These are phyloP conservation scores for Lamellibrachia columna DNA, from an alignment of 2,888 invertebrate genomes.

Conservation along the genomic window DNA sequence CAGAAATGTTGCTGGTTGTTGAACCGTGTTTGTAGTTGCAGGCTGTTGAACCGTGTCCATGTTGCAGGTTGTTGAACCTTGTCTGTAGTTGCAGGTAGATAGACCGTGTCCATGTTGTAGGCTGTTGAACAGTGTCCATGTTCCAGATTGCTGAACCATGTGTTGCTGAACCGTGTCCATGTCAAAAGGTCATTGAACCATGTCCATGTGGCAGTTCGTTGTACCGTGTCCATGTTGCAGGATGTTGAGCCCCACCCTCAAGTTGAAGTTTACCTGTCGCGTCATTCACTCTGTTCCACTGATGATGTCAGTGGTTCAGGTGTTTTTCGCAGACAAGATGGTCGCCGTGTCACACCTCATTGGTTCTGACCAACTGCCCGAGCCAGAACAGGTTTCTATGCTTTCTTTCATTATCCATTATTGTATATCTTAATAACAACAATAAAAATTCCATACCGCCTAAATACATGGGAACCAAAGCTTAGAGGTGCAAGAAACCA, in stretches of 20 bases:
- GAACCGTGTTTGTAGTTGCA: neutral
- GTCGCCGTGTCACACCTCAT: slow-evolving; percentile 67
- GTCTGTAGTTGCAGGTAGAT: too few species aligned
- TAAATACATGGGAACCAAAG: too few species aligned
- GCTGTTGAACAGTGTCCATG: neutral
- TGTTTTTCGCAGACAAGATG: slow-evolving; percentile 64
- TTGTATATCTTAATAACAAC: neutral
- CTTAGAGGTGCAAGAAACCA: too few species aligned
- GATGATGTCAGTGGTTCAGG: slow-evolving; percentile 67
- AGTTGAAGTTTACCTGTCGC: slow-evolving; percentile 65
- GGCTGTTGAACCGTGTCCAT: neutral
- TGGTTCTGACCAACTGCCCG: slow-evolving; percentile 67
- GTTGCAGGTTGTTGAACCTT: too few species aligned
- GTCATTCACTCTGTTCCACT: slow-evolving; percentile 67
- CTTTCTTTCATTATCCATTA: neutral
- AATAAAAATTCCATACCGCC: neutral
- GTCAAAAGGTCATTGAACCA: neutral
- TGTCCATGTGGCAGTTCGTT: neutral
- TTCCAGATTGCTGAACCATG: too few species aligned
- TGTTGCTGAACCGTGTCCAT: neutral
- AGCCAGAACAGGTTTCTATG: slow-evolving; percentile 50
- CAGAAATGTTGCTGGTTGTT: neutral
- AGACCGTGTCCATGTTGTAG: neutral
- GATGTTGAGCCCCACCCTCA: slow-evolving; percentile 53
- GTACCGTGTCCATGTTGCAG: slow-evolving; percentile 39